Conservation (phyloP, 2,888 invertebrate genomes). For the Dicranocentrus wangi region DNA sequence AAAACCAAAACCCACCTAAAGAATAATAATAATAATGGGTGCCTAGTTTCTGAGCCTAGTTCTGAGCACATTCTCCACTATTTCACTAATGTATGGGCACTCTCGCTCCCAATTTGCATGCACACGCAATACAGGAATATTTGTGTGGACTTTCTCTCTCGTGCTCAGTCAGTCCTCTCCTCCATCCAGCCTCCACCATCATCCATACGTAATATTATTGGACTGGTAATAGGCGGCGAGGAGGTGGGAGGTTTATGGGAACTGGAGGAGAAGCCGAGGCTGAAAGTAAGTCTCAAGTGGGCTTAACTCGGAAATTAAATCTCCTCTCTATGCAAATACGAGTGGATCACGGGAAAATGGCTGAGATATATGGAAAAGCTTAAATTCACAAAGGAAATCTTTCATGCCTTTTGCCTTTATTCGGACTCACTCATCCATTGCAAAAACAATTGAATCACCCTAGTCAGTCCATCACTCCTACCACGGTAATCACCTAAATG, state of each 20-base stretch:
- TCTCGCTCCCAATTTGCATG: no score
- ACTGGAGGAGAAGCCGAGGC: constrained; percentile 2
- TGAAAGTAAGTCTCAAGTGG: constrained; percentile 65
- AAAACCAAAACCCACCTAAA: no score
- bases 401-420: constrained; percentile 57
- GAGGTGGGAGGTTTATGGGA: not conserved
- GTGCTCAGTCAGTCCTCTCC: not conserved
- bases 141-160: not conserved
- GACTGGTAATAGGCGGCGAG: not conserved
- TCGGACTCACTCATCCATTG: constrained; percentile 53
- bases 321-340: constrained; percentile 68
- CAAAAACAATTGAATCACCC: constrained; percentile 31
- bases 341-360: constrained; percentile 55
- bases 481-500: not conserved
- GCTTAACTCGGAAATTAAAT: constrained; percentile 68
- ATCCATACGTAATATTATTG: not conserved
- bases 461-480: not conserved
- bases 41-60: no score
- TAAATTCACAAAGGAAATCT: constrained; percentile 62
- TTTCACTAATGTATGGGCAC: no score
- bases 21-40: no score
- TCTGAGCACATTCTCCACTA: no score
- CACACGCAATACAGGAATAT: no score
- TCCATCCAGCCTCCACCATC: no score
- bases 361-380: constrained; percentile 56